phyloP scores from a whole-genome alignment of 2,888 invertebrate genomes.

The Schizaphis graminum region DNA sequence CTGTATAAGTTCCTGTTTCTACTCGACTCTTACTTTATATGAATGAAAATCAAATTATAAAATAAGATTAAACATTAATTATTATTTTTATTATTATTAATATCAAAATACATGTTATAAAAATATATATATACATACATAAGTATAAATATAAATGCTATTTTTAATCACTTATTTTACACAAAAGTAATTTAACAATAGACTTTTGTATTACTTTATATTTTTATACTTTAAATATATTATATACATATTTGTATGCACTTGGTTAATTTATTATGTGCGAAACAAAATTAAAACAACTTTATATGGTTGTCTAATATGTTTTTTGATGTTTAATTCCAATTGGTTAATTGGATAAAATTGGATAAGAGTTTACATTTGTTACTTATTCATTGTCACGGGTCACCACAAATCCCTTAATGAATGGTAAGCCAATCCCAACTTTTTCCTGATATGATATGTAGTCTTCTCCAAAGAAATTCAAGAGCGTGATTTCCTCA shows the following conservation, averaged over 20 bases:
- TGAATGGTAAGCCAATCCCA: slow-evolving; percentile 89
- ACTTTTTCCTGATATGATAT: slow-evolving; percentile 87
- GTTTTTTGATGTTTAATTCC: not conserved
- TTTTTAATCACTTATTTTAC: slow-evolving; percentile 48
- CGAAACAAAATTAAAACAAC: not conserved
- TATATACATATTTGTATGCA: slow-evolving; percentile 38
- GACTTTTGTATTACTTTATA: slow-evolving; percentile 57
- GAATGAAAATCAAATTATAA: slow-evolving; percentile 39
- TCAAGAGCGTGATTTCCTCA: slow-evolving; percentile 90
- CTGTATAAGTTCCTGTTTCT: slow-evolving; percentile 58
- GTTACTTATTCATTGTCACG: not conserved
- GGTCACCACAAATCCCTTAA: slow-evolving; percentile 77
- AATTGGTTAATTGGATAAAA: not conserved
- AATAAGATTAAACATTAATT: slow-evolving; percentile 23
- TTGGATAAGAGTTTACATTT: not conserved
- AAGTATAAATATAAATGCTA: slow-evolving; percentile 25
- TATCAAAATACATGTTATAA: slow-evolving; percentile 22
- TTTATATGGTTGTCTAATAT: not conserved
- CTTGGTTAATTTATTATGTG: slow-evolving; percentile 23
- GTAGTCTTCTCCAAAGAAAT: slow-evolving; percentile 94
- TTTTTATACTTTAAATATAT: slow-evolving; percentile 61
- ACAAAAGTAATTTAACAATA: slow-evolving; percentile 29
- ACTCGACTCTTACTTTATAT: slow-evolving; percentile 49
- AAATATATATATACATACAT: slow-evolving; percentile 14
- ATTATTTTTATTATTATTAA: slow-evolving; percentile 34